Base-by-base conservation (phyloP, 2,113 vertebrate species). In the Loxodonta africana region DNA sequence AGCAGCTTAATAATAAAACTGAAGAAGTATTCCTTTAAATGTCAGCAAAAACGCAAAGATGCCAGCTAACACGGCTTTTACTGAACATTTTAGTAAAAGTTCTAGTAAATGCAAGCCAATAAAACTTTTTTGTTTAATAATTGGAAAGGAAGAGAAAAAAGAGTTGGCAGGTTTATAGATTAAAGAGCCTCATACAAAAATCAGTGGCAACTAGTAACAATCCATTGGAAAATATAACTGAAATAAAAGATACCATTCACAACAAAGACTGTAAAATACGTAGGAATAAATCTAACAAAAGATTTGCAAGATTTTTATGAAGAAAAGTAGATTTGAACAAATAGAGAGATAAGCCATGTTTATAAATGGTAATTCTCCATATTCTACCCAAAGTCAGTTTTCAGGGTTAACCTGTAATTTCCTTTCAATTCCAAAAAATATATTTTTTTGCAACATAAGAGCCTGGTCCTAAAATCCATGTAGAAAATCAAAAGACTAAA, bases 71-170 rank as follows among this genome's bases (percentile, higher is more conserved):
- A 5, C 26, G 95, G 62, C 37, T 80, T 92, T n/a, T 81, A 37
- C n/a, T 92, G 37, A 94, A 65, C 6, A 87, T 74, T 87, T 84
- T 62, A 83, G 12, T n/a, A 6, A 74, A 91, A 53, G 21, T 84
- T 81, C 80, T 78, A 93, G 20, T 37, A 76, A 96, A 82, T 77
- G 15, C 30, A 95, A 90, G 48, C 26, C 81, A 95, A 92, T 83
- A 81, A 90, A 57, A 57, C 4, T 57, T 62, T 92, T 86, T 89
- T 7, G 25, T 44, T 77, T 18, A 95, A 73, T 92, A 95, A 88
- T 41, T 88, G 6, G 41, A 92, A 95, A 87, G 25, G n/a, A 95
- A 85, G 26, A 95, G 33, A 65, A 60, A 67, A 92, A 44, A 57
- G 46, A 83, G 18, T 65, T 17, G 15, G 6, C 20, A 96, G 17